phyloP scores from a whole-genome alignment of 2,113 vertebrate genomes.

The Labeo catla region DNA sequence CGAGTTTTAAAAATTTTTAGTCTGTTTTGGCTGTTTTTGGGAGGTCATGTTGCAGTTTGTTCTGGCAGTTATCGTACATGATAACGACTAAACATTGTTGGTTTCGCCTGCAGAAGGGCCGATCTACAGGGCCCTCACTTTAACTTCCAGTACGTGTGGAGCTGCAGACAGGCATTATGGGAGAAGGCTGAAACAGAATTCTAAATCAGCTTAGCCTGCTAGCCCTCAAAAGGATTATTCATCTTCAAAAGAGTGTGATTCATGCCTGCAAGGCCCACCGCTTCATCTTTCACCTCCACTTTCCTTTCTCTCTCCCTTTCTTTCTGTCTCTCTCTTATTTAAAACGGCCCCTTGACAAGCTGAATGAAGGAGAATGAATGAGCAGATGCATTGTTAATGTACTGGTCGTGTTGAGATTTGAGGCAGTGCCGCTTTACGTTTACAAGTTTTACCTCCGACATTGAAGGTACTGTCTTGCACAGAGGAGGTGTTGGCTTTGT shows the following conservation, averaged over 20 bases:
- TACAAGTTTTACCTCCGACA: not conserved
- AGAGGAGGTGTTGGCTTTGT: not conserved
- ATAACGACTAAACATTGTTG: not conserved
- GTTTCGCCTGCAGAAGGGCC: slow-evolving; percentile 73
- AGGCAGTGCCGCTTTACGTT: not conserved
- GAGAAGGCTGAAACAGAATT: slow-evolving; percentile 91
- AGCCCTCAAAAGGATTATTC: slow-evolving; percentile 91
- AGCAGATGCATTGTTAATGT: slow-evolving; percentile 39
- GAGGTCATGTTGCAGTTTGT: not conserved
- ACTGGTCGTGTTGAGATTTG: slow-evolving; percentile 23
- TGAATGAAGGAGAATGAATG: slow-evolving; percentile 86
- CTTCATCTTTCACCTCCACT: slow-evolving; percentile 87
- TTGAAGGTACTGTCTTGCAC: not conserved
- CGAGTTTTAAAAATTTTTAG: not conserved
- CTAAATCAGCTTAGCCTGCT: slow-evolving; percentile 91
- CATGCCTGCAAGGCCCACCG: slow-evolving; percentile 88
- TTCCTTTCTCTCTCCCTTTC: slow-evolving; percentile 78
- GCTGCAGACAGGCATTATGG: slow-evolving; percentile 86
- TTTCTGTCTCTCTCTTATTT: slow-evolving; percentile 70
- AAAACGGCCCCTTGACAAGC: slow-evolving; percentile 88
- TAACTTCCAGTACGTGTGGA: slow-evolving; percentile 89
- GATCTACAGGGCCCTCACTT: slow-evolving; percentile 69
- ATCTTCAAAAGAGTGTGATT: slow-evolving; percentile 91
- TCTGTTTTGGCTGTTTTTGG: not conserved
- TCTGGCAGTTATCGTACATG: slow-evolving; percentile 4